A percentile compares a stretch with the other conserved stretches of the same genome.
Conservation (phyloP, 2,113 vertebrate genomes). For the Thinocorus orbignyianus region DNA sequence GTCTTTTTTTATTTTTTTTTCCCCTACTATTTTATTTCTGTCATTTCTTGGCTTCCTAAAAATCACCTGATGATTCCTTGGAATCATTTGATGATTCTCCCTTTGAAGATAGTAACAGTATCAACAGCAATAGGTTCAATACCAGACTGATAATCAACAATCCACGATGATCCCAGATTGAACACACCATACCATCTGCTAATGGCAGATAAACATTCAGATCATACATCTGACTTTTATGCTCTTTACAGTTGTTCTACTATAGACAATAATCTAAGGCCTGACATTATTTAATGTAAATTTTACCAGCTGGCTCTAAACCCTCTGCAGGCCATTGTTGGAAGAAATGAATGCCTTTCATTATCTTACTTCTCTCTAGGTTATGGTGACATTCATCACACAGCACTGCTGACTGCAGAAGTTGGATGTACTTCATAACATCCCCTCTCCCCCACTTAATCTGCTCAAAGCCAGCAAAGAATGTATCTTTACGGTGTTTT, state of each 20-base stretch:
- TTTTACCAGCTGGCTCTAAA: neutral
- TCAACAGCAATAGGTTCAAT: neutral
- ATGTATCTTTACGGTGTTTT: neutral
- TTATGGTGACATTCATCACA: slow-evolving; percentile 37
- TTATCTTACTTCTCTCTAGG: slow-evolving; percentile 8
- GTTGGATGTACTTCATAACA: neutral
- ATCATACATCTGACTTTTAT: neutral
- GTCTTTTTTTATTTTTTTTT: neutral
- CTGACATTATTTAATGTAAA: neutral
- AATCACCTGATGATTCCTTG: neutral
- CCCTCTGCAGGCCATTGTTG: neutral
- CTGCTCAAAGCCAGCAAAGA: slow-evolving; percentile 13
- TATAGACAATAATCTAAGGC: neutral
- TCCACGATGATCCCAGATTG: neutral
- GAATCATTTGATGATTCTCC: neutral
- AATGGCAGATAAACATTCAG: neutral
- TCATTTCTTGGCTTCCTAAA: neutral
- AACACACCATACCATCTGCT: neutral
- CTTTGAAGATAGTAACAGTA: neutral
- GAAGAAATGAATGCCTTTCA: slow-evolving; percentile 7
- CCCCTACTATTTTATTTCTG: neutral
- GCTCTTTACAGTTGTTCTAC: neutral
- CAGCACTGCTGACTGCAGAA: slow-evolving; percentile 37
- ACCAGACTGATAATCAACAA: neutral
- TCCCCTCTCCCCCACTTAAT: neutral